Percentiles rank a stretch among this genome's conserved stretches.
These are phyloP conservation scores for Cygnus buccinator DNA, from an alignment of 2,113 vertebrate genomes.

Conservation along the genomic window DNA sequence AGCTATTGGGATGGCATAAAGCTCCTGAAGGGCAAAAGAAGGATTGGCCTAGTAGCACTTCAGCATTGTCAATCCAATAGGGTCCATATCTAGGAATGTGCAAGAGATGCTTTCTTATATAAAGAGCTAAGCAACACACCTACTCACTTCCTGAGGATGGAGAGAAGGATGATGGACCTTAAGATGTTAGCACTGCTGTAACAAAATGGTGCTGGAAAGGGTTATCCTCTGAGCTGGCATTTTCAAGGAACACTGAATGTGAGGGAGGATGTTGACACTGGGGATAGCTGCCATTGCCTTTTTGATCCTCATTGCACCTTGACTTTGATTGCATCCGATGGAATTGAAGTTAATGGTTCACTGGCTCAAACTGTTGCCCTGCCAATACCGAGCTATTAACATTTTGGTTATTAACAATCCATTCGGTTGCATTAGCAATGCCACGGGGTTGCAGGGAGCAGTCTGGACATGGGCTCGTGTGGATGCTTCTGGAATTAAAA, in stretches of 20 bases:
- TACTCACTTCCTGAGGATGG: not conserved
- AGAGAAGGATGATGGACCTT: not conserved
- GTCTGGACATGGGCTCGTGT: not conserved
- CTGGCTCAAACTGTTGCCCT: not conserved
- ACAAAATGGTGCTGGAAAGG: not conserved
- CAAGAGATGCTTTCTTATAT: not conserved
- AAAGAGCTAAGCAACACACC: not conserved
- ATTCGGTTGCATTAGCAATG: not conserved
- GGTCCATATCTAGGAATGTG: not conserved
- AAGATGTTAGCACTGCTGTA: not conserved
- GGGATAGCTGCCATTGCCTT: not conserved
- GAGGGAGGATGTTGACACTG: not conserved
- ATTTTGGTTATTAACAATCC: not conserved
- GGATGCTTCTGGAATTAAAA: not conserved
- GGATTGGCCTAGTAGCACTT: not conserved
- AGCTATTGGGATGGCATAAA: not conserved
- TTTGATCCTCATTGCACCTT: not conserved
- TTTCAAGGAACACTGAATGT: not conserved
- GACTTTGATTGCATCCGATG: not conserved
- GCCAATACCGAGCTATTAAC: not conserved
- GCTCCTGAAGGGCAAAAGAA: not conserved
- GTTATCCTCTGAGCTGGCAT: not conserved
- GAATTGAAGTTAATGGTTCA: conserved; percentile 7
- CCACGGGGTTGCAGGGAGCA: not conserved
- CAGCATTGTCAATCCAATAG: not conserved